Conservation (phyloP, 2,888 invertebrate species). For the Cyaniris semiargus region DNA sequence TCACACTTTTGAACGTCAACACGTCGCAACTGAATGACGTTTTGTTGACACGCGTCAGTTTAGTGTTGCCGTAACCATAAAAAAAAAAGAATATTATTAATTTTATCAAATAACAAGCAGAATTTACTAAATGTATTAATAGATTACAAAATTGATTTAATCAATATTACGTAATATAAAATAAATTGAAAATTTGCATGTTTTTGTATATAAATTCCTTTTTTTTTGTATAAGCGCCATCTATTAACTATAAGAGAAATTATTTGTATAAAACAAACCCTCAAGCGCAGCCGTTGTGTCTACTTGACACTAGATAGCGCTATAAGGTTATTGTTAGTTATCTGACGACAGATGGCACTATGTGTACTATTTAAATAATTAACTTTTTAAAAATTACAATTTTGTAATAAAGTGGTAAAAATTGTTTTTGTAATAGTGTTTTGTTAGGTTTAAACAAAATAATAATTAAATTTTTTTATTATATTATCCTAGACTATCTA, state of each 20-base stretch:
- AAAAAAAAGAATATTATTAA: not conserved
- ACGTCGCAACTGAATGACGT: constrained; percentile 47
- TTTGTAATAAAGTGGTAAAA: no score
- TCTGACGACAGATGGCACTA: not conserved
- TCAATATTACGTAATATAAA: not conserved
- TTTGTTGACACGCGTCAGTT: constrained; percentile 50
- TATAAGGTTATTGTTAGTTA: not conserved
- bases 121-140: not conserved
- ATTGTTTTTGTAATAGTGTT: no score
- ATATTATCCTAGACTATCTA: no score
- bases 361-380: not conserved
- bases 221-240: not conserved
- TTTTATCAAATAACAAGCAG: not conserved
- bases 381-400: not conserved
- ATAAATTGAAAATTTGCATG: not conserved
- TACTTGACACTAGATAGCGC: not conserved
- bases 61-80: constrained; percentile 42
- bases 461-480: no score
- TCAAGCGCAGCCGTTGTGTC: not conserved
- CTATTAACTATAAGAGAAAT: not conserved
- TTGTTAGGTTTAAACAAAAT: no score
- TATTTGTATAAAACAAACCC: not conserved
- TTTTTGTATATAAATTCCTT: not conserved
- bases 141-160: not conserved
- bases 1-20: constrained; percentile 46